Base-by-base conservation (phyloP, 2,888 invertebrate species). In the Timema cristinae region DNA sequence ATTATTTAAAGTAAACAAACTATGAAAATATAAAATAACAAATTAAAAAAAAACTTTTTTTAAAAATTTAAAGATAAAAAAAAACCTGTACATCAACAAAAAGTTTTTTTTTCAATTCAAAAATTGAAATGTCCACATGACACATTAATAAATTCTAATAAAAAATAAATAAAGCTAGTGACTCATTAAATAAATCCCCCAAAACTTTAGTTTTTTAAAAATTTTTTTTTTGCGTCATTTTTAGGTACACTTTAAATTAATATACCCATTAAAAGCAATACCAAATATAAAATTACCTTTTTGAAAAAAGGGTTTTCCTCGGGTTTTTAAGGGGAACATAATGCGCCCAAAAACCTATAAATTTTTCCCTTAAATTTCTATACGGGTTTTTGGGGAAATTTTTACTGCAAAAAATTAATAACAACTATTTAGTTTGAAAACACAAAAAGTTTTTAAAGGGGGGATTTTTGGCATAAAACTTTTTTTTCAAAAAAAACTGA, bases 331-430 rank as follows among this genome's bases (percentile, higher is more conserved):
- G 98, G 98, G 98, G 82, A 97, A 97, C 49, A 99, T 85, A 76
- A 97, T 97, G 73, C 95, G 89, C 4, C 92, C 90, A n/a, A n/a
- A 81, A 98, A 91, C 75, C 98, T 88, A 83, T 95, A 95, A 98
- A 91, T 82, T 99, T 99, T 81, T 95, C 92, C 76, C 92, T 90
- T 0, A 97, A 74, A 97, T 87, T 83, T 95, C 95, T 82, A 95
- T 95, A 81, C 94, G 94, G 32, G 95, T n/a, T 95, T 81, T 95
- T 95, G 47, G 94, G 91, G 79, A 95, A 82, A 80, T 92, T 93
- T 50, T 93, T 89, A n/a, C 92, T 94, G 81, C 68, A n/a, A 82
- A 71, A 50, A 47, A n/a, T n/a, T n/a, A n/a, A 13, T 66, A 71
- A 11, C 49, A 66, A 66, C 32, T 16, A 52, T 11, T 50, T 66